Conservation (phyloP, 2,113 vertebrate species). For the Scolopax mira region DNA sequence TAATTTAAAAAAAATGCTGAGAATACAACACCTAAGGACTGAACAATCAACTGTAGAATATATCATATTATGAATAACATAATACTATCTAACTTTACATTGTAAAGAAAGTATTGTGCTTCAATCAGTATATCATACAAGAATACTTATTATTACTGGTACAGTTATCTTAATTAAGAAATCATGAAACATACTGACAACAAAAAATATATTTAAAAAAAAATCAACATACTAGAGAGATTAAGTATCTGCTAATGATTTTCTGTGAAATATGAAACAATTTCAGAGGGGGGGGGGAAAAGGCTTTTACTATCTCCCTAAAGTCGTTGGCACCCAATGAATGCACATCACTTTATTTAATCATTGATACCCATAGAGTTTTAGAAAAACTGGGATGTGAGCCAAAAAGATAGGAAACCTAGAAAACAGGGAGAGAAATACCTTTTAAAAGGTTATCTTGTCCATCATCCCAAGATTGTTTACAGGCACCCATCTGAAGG, state of each 20-base stretch:
- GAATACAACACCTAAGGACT: not conserved
- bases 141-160: not conserved
- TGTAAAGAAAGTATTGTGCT: not conserved
- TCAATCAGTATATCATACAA: not conserved
- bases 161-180: not conserved
- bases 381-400: not conserved
- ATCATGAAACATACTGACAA: not conserved
- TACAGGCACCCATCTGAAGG: not conserved
- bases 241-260: not conserved
- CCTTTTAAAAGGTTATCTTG: not conserved
- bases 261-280: not conserved
- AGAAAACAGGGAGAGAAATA: not conserved
- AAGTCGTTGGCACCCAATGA: not conserved
- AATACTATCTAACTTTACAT: not conserved
- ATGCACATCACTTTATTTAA: not conserved
- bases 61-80: not conserved
- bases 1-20: not conserved
- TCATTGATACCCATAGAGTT: not conserved
- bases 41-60: not conserved
- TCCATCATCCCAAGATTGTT: not conserved
- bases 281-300: not conserved
- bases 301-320: not conserved
- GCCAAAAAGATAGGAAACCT: not conserved
- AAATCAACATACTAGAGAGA: not conserved
- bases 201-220: not conserved